Base-by-base conservation (phyloP, 2,888 invertebrate genomes). In the Drosophila anceps region DNA sequence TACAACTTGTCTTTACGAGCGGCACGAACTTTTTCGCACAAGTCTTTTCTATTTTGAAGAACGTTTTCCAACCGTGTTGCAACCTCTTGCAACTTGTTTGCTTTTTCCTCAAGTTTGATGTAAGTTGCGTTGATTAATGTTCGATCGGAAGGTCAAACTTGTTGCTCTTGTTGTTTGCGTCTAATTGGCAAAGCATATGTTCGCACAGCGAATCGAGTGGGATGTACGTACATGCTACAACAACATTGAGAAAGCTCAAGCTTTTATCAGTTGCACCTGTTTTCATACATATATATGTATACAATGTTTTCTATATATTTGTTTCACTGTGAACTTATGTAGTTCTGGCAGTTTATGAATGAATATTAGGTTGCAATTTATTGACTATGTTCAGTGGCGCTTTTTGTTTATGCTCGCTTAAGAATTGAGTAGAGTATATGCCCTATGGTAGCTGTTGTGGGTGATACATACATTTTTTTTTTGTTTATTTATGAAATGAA, bases 61-160 rank as follows among this genome's bases (percentile, higher is more conserved):
- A 37, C 24, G 24, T 27, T 35, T 53, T 24, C 37, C 24, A n/a
- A 53, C 15, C 35, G n/a, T 37, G 35, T 24, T 35, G 53, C 53
- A 53, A 53, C 53, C 53, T 37, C 53, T 53, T 53, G 24, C 53
- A 53, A 53, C 53, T 37, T 37, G 37, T 53, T 53, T 53, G 51
- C 8, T 24, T 37, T 18, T 53, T 37, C 24, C 20, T 4, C 4
- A 53, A 20, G 51, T 37, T 53, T 37, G 53, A 53, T 53, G 53
- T 53, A 37, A 24, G 37, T 27, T 37, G 53, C 35, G 35, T 53
- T 27, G 53, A 53, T 53, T 53, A 9, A 53, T 53, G 53, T 53
- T 53, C 53, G 53, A 53, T 15, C 53, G 37, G 53, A 37, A 53
- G 53, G 53, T 53, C 53, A 53, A 37, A 53, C 53, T 20, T 53